phyloP scores from a whole-genome alignment of 2,888 invertebrate genomes.

The Agonopterix heracliana region DNA sequence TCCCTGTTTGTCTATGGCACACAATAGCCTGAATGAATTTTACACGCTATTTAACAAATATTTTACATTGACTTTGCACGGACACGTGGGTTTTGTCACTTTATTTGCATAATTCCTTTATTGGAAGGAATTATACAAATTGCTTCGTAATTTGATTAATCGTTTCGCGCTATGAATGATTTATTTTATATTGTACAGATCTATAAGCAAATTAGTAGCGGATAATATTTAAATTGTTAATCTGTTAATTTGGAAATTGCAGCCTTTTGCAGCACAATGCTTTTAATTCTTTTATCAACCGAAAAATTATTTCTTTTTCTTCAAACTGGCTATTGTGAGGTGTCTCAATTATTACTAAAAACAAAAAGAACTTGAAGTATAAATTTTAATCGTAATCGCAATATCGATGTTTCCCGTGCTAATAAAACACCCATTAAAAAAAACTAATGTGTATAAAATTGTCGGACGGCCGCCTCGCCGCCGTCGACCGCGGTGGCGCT shows the following conservation, averaged over 20 bases:
- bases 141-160: conserved; percentile 37
- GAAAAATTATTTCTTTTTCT: too few species aligned
- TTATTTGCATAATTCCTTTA: conserved; percentile 63
- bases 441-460: conserved; percentile 38
- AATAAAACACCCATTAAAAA: conserved; percentile 13
- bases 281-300: too few species aligned
- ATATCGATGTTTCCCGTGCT: conserved; percentile 7
- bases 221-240: too few species aligned
- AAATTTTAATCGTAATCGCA: not conserved
- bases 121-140: conserved; percentile 37
- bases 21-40: conserved; percentile 48
- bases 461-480: conserved; percentile 27
- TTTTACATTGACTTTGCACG: conserved; percentile 48
- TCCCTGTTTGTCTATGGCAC: conserved; percentile 47
- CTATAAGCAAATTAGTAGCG: not conserved
- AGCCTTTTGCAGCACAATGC: too few species aligned
- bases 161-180: conserved; percentile 20
- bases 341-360: too few species aligned
- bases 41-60: conserved; percentile 68
- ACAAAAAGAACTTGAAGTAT: not conserved
- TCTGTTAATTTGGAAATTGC: too few species aligned
- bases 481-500: conserved; percentile 4
- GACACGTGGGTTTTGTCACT: conserved; percentile 47
- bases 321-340: too few species aligned
- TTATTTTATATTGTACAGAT: conserved; percentile 17